These are phyloP conservation scores for Pteropus alecto DNA, from an alignment of 2,113 vertebrate genomes.

Conservation along the genomic window DNA sequence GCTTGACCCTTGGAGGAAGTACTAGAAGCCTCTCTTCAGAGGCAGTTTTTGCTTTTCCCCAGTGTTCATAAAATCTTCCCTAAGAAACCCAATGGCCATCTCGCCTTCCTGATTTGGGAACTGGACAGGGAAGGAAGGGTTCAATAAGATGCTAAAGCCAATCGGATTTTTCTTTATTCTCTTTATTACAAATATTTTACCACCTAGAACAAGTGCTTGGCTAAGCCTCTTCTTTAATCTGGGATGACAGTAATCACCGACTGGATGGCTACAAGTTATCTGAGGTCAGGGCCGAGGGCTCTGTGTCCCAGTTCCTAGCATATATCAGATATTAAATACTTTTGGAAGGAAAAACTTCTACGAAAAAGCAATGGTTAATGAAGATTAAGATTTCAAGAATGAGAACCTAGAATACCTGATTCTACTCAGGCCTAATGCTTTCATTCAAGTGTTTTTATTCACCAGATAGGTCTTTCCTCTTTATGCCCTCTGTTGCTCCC, in stretches of 20 bases:
- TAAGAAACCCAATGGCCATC: not conserved
- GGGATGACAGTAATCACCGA: not conserved
- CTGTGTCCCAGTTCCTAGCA: not conserved
- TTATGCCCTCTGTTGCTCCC: not conserved
- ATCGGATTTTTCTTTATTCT: not conserved
- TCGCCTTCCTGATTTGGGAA: not conserved
- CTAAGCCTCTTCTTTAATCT: not conserved
- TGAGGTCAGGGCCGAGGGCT: not conserved
- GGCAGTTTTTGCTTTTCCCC: not conserved
- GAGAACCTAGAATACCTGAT: constrained; percentile 2
- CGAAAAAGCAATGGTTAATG: not conserved
- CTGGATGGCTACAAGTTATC: not conserved
- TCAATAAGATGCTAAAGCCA: not conserved
- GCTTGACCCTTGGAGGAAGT: not conserved
- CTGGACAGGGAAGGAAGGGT: not conserved
- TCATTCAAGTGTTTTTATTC: not conserved
- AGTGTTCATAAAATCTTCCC: not conserved
- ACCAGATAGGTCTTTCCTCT: not conserved
- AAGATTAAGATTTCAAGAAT: not conserved
- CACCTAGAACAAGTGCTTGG: not conserved
- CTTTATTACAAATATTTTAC: not conserved
- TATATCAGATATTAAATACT: not conserved
- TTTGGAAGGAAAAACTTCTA: not conserved
- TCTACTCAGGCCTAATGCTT: constrained; percentile 56
- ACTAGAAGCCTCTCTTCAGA: not conserved